phyloP scores from a whole-genome alignment of 1,140 invertebrate genomes.

The Battus philenor region DNA sequence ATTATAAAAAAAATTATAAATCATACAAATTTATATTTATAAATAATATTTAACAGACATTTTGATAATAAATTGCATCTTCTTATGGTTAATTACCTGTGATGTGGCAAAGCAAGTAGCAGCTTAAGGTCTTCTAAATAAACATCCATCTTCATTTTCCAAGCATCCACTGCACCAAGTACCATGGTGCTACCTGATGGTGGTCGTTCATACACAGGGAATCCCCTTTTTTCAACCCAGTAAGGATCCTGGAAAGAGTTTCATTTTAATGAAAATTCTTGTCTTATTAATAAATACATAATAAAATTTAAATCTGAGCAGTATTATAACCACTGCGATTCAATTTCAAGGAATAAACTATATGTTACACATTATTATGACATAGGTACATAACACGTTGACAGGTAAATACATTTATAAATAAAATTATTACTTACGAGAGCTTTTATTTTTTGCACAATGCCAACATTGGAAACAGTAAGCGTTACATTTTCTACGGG shows the following conservation, averaged over 20 bases:
- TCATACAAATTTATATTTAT: no score
- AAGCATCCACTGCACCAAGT: conserved; percentile 55
- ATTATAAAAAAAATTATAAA: no score
- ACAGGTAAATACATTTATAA: conserved; percentile 8
- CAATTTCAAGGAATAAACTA: no score
- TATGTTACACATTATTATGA: no score
- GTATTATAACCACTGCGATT: no score
- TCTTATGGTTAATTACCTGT: conserved; percentile 59
- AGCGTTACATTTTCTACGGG: conserved; percentile 56
- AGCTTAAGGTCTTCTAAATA: conserved; percentile 63
- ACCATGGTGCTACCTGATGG: conserved; percentile 38
- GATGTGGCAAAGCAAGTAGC: conserved; percentile 57
- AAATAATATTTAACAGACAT: conserved; percentile 18
- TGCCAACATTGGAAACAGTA: conserved; percentile 49
- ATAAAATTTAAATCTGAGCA: no score
- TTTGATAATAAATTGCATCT: no score
- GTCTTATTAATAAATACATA: no score
- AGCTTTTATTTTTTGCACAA: conserved; percentile 59
- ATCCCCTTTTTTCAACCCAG: conserved; percentile 57
- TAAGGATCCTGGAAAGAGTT: conserved; percentile 57
- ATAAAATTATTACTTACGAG: conserved; percentile 45
- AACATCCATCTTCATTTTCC: conserved; percentile 52
- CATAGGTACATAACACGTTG: no score
- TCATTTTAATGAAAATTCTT: no score
- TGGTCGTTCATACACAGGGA: conserved; percentile 58